phyloP scores from a whole-genome alignment of 2,797 vertebrate genomes.

The Morus bassanus region DNA sequence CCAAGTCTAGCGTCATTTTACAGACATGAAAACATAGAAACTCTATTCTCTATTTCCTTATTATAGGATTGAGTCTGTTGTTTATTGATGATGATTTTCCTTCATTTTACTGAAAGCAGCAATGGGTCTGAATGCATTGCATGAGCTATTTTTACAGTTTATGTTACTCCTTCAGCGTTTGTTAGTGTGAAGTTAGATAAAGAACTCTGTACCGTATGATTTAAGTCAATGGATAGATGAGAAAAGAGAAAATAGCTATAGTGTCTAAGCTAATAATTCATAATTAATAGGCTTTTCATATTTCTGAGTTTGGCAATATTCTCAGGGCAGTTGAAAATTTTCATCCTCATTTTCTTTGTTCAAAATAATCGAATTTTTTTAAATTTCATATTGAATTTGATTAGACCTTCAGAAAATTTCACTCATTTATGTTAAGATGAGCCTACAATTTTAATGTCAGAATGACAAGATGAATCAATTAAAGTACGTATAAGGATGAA shows the following conservation, averaged over 20 bases:
- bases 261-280: background rate
- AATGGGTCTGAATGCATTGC: background rate
- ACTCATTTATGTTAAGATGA: background rate
- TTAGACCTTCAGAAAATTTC: background rate
- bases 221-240: background rate
- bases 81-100: constrained; percentile 13
- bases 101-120: background rate
- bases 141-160: background rate
- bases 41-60: background rate
- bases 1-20: constrained; percentile 7
- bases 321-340: background rate
- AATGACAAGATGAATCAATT: background rate
- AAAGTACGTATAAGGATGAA: background rate
- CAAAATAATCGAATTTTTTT: background rate
- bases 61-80: background rate
- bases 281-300: background rate
- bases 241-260: background rate
- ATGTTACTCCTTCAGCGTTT: background rate
- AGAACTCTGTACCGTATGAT: background rate
- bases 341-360: background rate
- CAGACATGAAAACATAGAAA: constrained; percentile 12
- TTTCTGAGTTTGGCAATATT: background rate
- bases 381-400: background rate
- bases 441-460: background rate
- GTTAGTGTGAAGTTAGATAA: background rate